Evolutionary conservation across 2,113 vertebrate genomes (phyloP), one percentile per base, ranked within the genome.

Genomic region (Passer montanus): DNA sequence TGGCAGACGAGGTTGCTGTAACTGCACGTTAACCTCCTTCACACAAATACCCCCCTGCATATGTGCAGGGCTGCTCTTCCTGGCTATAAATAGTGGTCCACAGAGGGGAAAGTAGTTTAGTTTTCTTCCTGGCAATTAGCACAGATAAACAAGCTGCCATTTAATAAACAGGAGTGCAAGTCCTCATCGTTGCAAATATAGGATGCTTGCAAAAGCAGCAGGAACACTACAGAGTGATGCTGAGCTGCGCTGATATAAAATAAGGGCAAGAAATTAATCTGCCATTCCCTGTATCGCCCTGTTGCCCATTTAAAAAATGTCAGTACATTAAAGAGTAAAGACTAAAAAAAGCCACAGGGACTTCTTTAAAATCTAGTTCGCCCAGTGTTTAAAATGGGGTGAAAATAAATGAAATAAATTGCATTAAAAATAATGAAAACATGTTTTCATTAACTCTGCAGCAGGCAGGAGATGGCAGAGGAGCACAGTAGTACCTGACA

Each of bases 91-190:
- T 88, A 95, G 73, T 39, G 37, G 41, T 93, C 91, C 52, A 0
- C 50, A 84, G 84, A 95, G 94, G 77, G 70, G 37, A 80, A 86
- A 89, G 81, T 74, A 84, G 84, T 84, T 94, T 87, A 22, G 49
- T 87, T 76, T 84, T 93, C 81, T 90, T 93, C 66, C 89, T 74
- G 75, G 74, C n/a, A 94, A 91, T 94, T 94, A 94, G 59, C 67
- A 79, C 81, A 75, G 83, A 84, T 69, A 91, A 96, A 91, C 77
- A 89, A 89, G 84, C 91, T 84, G 74, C 64, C 9, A 7, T 75
- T 90, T 77, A 41, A 73, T 83, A 81, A 82, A 68, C 63, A 93
- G 50, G 83, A 81, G 19, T 33, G 49, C 19, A 46, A 92, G 37
- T 62, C 49, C 33, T 80, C 81, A 16, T 62, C 3, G 0, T 30